Percentiles rank a stretch among this genome's conserved stretches.
Evolutionary conservation across 2,113 vertebrate genomes (phyloP).

Genomic region (Buteo buteo): DNA sequence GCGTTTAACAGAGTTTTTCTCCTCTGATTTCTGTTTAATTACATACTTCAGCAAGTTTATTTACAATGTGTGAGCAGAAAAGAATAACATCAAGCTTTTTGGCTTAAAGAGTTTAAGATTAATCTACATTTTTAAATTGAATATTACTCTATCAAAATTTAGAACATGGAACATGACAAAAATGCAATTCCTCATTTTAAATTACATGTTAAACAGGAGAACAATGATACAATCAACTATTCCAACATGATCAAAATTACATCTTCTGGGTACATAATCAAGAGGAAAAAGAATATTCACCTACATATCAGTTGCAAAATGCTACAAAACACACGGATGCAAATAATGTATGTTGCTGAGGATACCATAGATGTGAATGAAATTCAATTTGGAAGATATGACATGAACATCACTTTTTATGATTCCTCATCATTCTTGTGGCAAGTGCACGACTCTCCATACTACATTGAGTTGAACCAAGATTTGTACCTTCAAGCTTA

Average conservation of each 20-base stretch:
- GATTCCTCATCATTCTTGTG: constrained; percentile 40
- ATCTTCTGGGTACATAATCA: constrained; percentile 23
- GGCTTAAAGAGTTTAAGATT: background rate
- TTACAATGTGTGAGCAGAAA: background rate
- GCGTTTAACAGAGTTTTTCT: background rate
- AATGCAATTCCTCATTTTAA: background rate
- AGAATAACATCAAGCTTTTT: background rate
- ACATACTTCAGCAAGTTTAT: background rate
- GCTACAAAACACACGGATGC: constrained; percentile 64
- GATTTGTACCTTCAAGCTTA: constrained; percentile 67
- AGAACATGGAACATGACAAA: accelerated
- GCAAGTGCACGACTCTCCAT: constrained; percentile 56
- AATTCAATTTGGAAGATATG: constrained; percentile 59
- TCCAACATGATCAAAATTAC: constrained; percentile 54
- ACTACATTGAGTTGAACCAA: constrained; percentile 66
- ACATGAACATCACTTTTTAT: constrained; percentile 67
- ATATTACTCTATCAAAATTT: background rate
- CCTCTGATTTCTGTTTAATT: background rate
- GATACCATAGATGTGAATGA: background rate
- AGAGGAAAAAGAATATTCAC: constrained; percentile 48
- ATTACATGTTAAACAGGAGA: constrained; percentile 25
- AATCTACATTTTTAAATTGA: background rate
- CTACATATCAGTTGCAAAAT: constrained; percentile 69
- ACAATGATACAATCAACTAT: constrained; percentile 70
- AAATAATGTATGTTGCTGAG: constrained; percentile 60